Percentiles rank a stretch among this genome's conserved stretches.
These are phyloP conservation scores for Coptodon rendalli DNA, from an alignment of 2,113 vertebrate species.

Conservation along the genomic window DNA sequence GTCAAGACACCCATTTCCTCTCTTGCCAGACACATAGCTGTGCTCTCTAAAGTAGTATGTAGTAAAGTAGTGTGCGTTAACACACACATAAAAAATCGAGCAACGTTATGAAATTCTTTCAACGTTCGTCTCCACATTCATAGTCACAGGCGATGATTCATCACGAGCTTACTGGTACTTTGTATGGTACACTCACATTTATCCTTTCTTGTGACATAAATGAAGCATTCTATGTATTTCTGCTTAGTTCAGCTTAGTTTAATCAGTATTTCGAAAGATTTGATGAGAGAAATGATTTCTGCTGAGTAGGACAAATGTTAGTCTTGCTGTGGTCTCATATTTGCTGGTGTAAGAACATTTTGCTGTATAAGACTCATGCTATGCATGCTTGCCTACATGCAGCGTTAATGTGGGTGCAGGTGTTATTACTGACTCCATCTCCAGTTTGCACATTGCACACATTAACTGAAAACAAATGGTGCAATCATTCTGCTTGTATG, in stretches of 20 bases:
- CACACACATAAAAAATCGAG: background rate
- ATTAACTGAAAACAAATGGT: background rate
- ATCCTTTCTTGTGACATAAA: background rate
- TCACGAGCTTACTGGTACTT: background rate
- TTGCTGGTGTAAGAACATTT: background rate
- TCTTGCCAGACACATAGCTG: slow-evolving; percentile 18
- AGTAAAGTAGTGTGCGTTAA: background rate
- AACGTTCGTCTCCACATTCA: background rate
- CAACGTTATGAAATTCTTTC: background rate
- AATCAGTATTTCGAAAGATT: background rate
- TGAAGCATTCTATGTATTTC: background rate
- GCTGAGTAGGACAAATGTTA: background rate
- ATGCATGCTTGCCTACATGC: background rate
- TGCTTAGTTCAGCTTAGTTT: background rate
- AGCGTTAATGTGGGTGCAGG: background rate
- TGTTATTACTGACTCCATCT: background rate
- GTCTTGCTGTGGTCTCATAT: background rate
- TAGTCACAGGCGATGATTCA: background rate
- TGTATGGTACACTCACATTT: background rate
- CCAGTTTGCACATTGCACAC: background rate
- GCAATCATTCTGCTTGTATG: background rate
- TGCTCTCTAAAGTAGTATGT: background rate
- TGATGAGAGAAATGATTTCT: background rate
- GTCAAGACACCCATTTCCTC: slow-evolving; percentile 32
- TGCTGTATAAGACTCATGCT: background rate